Evolutionary conservation across 1,140 invertebrate species (phyloP).

Genomic region (Sminthurides bifidus): DNA sequence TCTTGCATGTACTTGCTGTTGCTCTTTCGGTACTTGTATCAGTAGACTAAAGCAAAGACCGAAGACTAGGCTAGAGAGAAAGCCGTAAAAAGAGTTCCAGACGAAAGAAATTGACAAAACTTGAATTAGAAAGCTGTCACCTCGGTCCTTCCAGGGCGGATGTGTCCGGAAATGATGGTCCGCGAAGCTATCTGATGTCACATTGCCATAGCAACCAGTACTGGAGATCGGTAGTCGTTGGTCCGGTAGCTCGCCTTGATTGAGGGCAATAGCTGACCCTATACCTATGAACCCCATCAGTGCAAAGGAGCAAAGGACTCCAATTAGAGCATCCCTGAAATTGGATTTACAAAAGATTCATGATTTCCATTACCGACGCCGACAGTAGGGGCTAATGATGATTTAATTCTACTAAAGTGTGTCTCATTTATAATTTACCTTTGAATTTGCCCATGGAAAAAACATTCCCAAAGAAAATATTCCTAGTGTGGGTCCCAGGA

Average conservation of each 20-base stretch:
- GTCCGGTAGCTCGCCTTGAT: slow-evolving; percentile 12
- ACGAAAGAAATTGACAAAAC: slow-evolving; percentile 20
- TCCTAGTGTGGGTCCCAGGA: slow-evolving; percentile 51
- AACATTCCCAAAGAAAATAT: slow-evolving; percentile 64
- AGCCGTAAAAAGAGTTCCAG: slow-evolving; percentile 19
- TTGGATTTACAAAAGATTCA: not conserved
- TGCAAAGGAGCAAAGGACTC: slow-evolving; percentile 1
- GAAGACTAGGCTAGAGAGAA: slow-evolving; percentile 16
- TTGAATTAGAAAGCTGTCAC: slow-evolving; percentile 4
- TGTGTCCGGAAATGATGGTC: not conserved
- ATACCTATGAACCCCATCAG: slow-evolving; percentile 12
- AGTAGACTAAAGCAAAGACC: too few relatives aligned
- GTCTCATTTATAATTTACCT: slow-evolving; percentile 37
- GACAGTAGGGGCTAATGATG: not conserved
- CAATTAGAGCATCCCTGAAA: slow-evolving; percentile 6
- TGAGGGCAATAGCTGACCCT: slow-evolving; percentile 3
- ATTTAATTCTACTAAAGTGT: not conserved
- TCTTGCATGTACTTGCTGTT: not conserved
- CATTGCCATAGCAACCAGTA: not conserved
- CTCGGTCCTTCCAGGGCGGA: slow-evolving; percentile 6
- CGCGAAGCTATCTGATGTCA: not conserved
- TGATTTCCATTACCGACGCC: not conserved
- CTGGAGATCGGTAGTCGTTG: slow-evolving; percentile 7
- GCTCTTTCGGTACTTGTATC: too few relatives aligned
- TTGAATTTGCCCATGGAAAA: slow-evolving; percentile 48